phyloP scores from a whole-genome alignment of 1,140 invertebrate genomes.

The Cydia pomonella region DNA sequence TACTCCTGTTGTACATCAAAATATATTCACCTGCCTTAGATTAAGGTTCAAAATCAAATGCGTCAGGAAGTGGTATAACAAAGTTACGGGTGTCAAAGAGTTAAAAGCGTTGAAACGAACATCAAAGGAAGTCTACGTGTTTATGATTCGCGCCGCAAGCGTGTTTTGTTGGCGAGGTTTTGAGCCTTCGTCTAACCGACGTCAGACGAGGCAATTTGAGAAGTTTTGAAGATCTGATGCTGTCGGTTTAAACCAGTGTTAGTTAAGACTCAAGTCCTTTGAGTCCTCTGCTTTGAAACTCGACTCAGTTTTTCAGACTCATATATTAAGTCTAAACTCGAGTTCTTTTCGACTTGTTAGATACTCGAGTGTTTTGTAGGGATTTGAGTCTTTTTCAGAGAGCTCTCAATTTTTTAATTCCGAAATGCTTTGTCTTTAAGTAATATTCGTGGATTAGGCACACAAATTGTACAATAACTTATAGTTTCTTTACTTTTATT shows the following conservation, averaged over 20 bases:
- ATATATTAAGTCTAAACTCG: too few relatives aligned
- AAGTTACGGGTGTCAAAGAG: conserved; percentile 23
- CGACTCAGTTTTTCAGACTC: too few relatives aligned
- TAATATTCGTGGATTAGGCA: too few relatives aligned
- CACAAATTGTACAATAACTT: too few relatives aligned
- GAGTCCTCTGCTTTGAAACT: too few relatives aligned
- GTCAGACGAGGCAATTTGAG: neutral
- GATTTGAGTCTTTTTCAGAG: too few relatives aligned
- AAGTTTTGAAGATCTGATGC: conserved; percentile 13
- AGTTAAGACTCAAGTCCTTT: too few relatives aligned
- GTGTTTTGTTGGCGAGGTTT: neutral
- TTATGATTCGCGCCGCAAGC: conserved; percentile 22
- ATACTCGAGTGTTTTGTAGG: too few relatives aligned
- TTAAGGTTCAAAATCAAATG: neutral
- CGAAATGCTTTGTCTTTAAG: too few relatives aligned
- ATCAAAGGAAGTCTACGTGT: conserved; percentile 29
- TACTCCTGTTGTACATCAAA: neutral
- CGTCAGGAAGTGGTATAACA: neutral
- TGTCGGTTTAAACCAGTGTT: conserved; percentile 1
- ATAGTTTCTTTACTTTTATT: too few relatives aligned
- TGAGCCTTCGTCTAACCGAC: neutral
- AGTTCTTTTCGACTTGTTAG: too few relatives aligned
- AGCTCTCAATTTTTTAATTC: too few relatives aligned
- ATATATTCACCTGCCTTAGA: neutral
- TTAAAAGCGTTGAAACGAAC: conserved; percentile 28